These are phyloP conservation scores for Protonemura montana DNA, from an alignment of 2,888 invertebrate species.

Conservation along the genomic window DNA sequence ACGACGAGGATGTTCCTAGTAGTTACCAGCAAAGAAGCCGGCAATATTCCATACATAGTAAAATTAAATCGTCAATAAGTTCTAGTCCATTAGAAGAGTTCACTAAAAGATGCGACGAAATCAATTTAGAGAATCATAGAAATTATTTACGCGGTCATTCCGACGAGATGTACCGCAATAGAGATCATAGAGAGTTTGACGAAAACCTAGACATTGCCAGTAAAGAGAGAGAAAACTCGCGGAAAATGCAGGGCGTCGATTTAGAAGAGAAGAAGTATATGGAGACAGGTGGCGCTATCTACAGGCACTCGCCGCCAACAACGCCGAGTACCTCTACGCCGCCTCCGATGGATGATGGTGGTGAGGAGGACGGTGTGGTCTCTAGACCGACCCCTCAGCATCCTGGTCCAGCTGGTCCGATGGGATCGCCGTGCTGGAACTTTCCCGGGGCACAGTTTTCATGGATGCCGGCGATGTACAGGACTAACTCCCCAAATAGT, in stretches of 20 bases:
- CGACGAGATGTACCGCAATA: not conserved
- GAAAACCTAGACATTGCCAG: slow-evolving; percentile 7
- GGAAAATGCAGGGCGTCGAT: slow-evolving; percentile 54
- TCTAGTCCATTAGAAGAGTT: slow-evolving; percentile 15
- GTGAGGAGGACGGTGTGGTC: slow-evolving; percentile 40
- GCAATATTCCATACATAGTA: slow-evolving; percentile 17
- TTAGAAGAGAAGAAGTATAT: slow-evolving; percentile 52
- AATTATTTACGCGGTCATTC: slow-evolving; percentile 12
- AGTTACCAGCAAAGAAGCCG: not conserved
- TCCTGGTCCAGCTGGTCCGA: slow-evolving; percentile 53
- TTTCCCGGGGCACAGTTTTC: slow-evolving; percentile 65
- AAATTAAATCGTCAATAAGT: not conserved
- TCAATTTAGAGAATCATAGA: not conserved
- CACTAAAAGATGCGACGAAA: slow-evolving; percentile 7
- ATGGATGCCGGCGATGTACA: slow-evolving; percentile 64
- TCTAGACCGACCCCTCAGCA: slow-evolving; percentile 61
- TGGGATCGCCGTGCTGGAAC: slow-evolving; percentile 54
- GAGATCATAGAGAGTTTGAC: not conserved
- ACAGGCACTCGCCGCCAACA: slow-evolving; percentile 64
- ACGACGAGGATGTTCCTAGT: slow-evolving; percentile 25
- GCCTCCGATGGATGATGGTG: slow-evolving; percentile 56
- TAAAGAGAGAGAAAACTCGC: slow-evolving; percentile 32
- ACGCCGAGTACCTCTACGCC: slow-evolving; percentile 51
- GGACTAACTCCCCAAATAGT: slow-evolving; percentile 68
- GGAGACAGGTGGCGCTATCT: slow-evolving; percentile 32